phyloP scores from a whole-genome alignment of 64 coral and sea anemone genomes.

The Orbicella faveolata region DNA sequence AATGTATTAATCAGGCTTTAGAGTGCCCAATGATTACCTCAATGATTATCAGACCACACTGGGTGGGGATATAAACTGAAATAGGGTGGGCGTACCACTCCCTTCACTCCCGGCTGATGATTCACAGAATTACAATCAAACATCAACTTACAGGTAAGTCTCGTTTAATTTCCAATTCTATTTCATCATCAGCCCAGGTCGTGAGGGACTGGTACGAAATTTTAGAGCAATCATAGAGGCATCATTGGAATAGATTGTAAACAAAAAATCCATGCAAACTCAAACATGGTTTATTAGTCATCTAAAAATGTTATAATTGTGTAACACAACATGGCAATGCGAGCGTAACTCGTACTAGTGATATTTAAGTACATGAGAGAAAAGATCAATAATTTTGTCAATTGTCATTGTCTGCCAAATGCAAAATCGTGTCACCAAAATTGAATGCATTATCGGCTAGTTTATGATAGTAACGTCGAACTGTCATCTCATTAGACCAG shows the following conservation, averaged over 20 bases:
- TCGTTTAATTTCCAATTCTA: no score
- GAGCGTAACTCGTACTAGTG: no score
- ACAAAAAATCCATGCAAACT: background rate
- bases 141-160: no score
- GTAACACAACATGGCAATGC: background rate
- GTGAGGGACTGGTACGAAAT: background rate
- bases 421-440: conserved; percentile 32
- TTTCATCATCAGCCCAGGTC: no score
- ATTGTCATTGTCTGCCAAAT: background rate
- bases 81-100: no score
- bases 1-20: background rate
- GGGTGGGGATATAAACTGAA: no score
- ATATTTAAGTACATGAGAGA: background rate
- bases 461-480: conserved; percentile 36
- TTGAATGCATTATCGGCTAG: conserved; percentile 25
- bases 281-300: background rate
- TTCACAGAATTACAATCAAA: no score
- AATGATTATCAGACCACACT: no score
- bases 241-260: background rate
- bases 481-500: conserved; percentile 33
- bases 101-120: no score
- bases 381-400: background rate
- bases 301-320: background rate
- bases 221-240: background rate
- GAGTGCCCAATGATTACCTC: no score